A percentile compares a stretch with the other conserved stretches of the same genome.
These are phyloP conservation scores for Dryococelus australis DNA, from an alignment of 2,888 invertebrate genomes.

Conservation along the genomic window DNA sequence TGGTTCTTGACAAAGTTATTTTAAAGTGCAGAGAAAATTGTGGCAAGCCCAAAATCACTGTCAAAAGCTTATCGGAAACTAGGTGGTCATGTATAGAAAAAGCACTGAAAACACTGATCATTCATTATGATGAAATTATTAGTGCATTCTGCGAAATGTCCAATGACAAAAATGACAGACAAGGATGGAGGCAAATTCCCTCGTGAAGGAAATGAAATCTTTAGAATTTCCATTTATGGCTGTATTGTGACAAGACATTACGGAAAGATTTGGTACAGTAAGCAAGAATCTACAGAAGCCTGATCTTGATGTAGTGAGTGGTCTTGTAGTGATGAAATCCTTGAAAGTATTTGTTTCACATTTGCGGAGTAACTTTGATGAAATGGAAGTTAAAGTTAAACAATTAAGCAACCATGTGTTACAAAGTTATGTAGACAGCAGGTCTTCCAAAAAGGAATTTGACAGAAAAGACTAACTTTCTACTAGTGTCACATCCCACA, in stretches of 20 bases:
- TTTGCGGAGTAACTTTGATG: not conserved
- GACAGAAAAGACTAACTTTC: constrained; percentile 5
- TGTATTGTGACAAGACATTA: not conserved
- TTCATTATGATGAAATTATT: not conserved
- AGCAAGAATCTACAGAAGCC: not conserved
- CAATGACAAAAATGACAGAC: not conserved
- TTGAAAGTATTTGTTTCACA: not conserved
- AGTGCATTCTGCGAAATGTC: not conserved
- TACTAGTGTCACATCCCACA: not conserved
- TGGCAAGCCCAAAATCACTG: not conserved
- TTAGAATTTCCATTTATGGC: constrained; percentile 6
- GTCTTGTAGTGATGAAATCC: not conserved
- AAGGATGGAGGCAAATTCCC: not conserved
- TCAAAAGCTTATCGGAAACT: no score
- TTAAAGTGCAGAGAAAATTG: not conserved
- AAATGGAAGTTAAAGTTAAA: constrained; percentile 9
- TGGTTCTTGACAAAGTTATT: not conserved
- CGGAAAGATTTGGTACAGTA: not conserved
- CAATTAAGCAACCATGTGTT: constrained; percentile 16
- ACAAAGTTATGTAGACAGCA: not conserved
- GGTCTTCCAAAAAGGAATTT: not conserved
- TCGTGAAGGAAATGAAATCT: not conserved
- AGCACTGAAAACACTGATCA: no score
- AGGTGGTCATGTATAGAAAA: no score
- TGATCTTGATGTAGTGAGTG: not conserved